Evolutionary conservation across 2,888 invertebrate genomes (phyloP).

Genomic region (Acronicta psi): DNA sequence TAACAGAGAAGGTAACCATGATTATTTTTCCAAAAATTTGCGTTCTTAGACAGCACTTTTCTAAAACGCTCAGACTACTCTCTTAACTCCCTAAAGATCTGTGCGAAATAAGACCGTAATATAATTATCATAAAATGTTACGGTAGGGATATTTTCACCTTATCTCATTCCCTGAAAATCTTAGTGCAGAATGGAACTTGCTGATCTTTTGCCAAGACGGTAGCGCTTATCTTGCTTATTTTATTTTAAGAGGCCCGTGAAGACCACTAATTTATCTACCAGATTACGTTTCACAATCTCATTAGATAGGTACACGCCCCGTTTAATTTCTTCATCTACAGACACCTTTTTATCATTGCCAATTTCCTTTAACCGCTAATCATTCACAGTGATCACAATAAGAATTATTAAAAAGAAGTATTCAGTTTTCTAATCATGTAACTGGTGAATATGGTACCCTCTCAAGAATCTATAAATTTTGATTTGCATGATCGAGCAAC

Average conservation of each 20-base stretch:
- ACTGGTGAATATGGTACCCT: conserved; percentile 5
- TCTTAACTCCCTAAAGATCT: not conserved
- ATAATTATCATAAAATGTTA: not conserved
- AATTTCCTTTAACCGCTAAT: conserved; percentile 18
- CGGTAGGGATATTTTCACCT: not conserved
- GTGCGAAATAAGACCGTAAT: not conserved
- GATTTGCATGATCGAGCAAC: conserved; percentile 14
- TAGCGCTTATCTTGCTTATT: conserved; percentile 6
- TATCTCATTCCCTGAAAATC: not conserved
- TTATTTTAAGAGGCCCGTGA: conserved; percentile 7
- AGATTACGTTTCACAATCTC: conserved; percentile 25
- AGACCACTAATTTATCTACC: conserved; percentile 12
- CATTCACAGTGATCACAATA: conserved; percentile 13
- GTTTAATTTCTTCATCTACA: conserved; percentile 30
- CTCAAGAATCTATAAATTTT: conserved; percentile 12
- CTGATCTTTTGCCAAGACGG: not conserved
- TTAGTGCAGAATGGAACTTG: not conserved
- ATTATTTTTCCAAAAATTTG: too few species aligned
- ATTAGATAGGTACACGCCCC: conserved; percentile 16
- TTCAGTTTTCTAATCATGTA: conserved; percentile 7
- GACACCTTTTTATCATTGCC: conserved; percentile 16
- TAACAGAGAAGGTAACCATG: too few species aligned
- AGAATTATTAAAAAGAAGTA: conserved; percentile 12
- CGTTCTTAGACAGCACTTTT: too few species aligned
- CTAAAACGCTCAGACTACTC: too few species aligned